phyloP scores from a whole-genome alignment of 2,888 invertebrate species.

The Chrysopilus asiliformis region DNA sequence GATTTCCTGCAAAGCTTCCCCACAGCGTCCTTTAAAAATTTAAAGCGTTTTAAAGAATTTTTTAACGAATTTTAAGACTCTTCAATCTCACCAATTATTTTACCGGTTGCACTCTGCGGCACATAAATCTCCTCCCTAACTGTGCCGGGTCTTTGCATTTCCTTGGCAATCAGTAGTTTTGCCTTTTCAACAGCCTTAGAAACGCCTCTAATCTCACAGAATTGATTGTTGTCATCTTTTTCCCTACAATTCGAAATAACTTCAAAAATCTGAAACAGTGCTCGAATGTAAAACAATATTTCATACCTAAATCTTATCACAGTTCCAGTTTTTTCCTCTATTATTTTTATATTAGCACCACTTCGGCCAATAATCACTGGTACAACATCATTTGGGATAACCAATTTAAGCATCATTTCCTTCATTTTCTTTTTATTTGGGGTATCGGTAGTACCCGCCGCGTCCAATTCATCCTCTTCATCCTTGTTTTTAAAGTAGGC shows the following conservation, averaged over 20 bases:
- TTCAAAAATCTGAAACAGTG: too few relatives aligned
- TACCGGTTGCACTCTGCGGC: constrained; percentile 50
- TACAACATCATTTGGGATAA: constrained; percentile 48
- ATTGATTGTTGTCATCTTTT: constrained; percentile 43
- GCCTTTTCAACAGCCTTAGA: constrained; percentile 55
- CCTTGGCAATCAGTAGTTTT: constrained; percentile 53
- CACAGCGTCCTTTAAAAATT: constrained; percentile 46
- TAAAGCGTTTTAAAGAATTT: too few relatives aligned
- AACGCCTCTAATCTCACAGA: constrained; percentile 59
- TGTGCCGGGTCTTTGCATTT: constrained; percentile 52
- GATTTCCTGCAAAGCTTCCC: constrained; percentile 57
- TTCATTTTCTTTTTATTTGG: constrained; percentile 25
- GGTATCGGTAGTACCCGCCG: constrained; percentile 13
- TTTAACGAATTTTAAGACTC: background rate
- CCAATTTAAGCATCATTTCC: constrained; percentile 42
- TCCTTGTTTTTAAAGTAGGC: constrained; percentile 51
- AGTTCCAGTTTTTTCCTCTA: constrained; percentile 61
- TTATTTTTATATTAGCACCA: constrained; percentile 60
- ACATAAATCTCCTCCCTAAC: constrained; percentile 53
- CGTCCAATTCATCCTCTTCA: constrained; percentile 37
- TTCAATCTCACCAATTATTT: constrained; percentile 48
- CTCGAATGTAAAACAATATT: background rate
- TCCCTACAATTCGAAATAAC: constrained; percentile 32
- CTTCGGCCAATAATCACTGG: constrained; percentile 58
- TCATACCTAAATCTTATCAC: constrained; percentile 36